Conservation (phyloP, 2,797 vertebrate genomes). For the Sphaeramia orbicularis region DNA sequence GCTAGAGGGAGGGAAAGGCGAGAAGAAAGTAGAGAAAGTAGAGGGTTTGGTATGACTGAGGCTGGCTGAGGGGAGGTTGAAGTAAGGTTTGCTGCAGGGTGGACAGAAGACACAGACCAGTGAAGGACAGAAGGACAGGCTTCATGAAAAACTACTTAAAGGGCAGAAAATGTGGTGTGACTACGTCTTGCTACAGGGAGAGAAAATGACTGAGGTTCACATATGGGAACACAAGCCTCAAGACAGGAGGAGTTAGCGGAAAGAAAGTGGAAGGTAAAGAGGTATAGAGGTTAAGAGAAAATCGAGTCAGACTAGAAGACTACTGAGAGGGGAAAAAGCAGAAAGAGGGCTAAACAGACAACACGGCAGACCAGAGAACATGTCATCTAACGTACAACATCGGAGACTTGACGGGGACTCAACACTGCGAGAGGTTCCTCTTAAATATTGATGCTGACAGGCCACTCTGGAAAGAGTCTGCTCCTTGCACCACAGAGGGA, state of each 20-base stretch:
- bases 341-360: background rate
- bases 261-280: background rate
- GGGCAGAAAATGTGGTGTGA: slow-evolving; percentile 34
- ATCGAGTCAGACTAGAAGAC: slow-evolving; percentile 7
- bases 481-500: slow-evolving; percentile 39
- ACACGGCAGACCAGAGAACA: slow-evolving; percentile 23
- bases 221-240: slow-evolving; percentile 11
- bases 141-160: slow-evolving; percentile 44
- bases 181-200: slow-evolving; percentile 18
- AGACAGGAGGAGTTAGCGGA: slow-evolving; percentile 18
- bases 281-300: background rate
- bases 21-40: slow-evolving; percentile 54
- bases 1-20: slow-evolving; percentile 41
- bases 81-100: slow-evolving; percentile 62
- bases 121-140: slow-evolving; percentile 34
- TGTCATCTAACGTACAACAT: slow-evolving; percentile 23
- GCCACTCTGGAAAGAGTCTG: slow-evolving; percentile 60
- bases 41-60: slow-evolving; percentile 46
- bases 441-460: slow-evolving; percentile 79
- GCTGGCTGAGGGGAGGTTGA: slow-evolving; percentile 57
- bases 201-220: slow-evolving; percentile 17
- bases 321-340: background rate
- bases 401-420: slow-evolving; percentile 61
- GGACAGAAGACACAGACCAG: slow-evolving; percentile 30
- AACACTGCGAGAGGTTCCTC: slow-evolving; percentile 60